Percentiles rank a stretch among this genome's conserved stretches.
These are phyloP conservation scores for Falcunculus frontatus DNA, from an alignment of 2,113 vertebrate species.

Conservation along the genomic window DNA sequence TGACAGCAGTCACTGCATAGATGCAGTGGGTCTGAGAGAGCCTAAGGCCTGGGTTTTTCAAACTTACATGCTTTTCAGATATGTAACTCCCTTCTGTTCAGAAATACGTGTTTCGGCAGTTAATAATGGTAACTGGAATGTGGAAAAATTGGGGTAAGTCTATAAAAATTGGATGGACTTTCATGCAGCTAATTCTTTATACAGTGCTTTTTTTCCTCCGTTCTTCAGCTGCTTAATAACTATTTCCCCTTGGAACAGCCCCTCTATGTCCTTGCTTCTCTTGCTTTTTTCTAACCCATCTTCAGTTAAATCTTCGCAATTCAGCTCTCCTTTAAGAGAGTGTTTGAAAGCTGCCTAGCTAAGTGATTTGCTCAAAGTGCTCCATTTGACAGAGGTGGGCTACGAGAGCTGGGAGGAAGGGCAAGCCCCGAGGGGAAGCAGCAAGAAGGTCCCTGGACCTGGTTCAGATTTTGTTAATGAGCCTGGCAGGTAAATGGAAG, in stretches of 20 bases:
- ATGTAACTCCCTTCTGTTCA: background rate
- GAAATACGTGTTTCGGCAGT: background rate
- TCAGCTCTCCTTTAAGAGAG: background rate
- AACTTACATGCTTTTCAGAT: background rate
- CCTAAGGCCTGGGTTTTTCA: background rate
- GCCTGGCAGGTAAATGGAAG: constrained; percentile 15
- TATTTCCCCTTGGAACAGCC: background rate
- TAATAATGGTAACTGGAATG: background rate
- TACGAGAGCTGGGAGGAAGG: background rate
- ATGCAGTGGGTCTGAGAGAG: background rate
- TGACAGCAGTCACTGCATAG: background rate
- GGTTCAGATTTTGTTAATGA: constrained; percentile 45
- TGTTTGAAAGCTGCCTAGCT: constrained; percentile 13
- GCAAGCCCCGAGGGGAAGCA: background rate
- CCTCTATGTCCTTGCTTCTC: background rate
- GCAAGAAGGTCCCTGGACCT: background rate
- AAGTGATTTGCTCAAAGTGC: background rate
- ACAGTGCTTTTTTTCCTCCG: background rate
- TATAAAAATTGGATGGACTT: background rate
- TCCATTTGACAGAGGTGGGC: background rate
- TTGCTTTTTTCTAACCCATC: background rate
- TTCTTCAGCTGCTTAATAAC: background rate
- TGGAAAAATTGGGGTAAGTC: background rate
- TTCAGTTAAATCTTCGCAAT: background rate
- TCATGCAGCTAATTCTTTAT: background rate